Evolutionary conservation across 2,113 vertebrate genomes (phyloP).

Genomic region (Ictalurus furcatus): DNA sequence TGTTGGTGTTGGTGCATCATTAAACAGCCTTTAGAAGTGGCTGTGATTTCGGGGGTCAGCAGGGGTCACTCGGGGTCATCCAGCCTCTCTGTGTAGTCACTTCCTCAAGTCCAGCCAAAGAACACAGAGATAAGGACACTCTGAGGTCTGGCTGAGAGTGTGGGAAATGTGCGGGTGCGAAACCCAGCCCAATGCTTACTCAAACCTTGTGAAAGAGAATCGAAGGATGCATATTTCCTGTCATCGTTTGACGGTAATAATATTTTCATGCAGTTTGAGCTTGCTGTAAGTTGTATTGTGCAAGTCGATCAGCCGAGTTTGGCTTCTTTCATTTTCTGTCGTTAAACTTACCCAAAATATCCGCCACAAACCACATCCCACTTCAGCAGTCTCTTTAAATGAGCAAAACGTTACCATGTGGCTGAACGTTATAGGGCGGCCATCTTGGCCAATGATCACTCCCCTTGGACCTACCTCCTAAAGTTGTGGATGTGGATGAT

Average conservation of each 20-base stretch:
- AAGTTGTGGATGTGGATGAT: neutral
- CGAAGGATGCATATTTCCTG: neutral
- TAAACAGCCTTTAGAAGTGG: conserved; percentile 48
- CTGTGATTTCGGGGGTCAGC: conserved; percentile 7
- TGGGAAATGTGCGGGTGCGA: conserved; percentile 79
- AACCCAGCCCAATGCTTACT: neutral
- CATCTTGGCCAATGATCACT: neutral
- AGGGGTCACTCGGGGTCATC: neutral
- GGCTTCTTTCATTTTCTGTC: neutral
- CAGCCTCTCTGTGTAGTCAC: conserved; percentile 75
- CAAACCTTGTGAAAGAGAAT: neutral
- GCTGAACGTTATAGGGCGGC: neutral
- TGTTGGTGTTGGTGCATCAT: conserved; percentile 53
- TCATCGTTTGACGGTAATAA: neutral
- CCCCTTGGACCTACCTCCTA: neutral
- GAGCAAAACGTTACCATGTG: neutral
- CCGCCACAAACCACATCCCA: neutral
- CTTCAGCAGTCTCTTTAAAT: neutral
- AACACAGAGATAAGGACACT: conserved; percentile 80
- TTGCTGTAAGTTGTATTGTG: neutral
- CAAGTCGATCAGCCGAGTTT: neutral
- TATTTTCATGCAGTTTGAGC: neutral
- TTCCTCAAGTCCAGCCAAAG: conserved; percentile 89
- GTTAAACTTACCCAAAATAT: neutral
- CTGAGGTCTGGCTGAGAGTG: conserved; percentile 69